phyloP scores from a whole-genome alignment of 2,888 invertebrate species.

The Sisyra terminalis region DNA sequence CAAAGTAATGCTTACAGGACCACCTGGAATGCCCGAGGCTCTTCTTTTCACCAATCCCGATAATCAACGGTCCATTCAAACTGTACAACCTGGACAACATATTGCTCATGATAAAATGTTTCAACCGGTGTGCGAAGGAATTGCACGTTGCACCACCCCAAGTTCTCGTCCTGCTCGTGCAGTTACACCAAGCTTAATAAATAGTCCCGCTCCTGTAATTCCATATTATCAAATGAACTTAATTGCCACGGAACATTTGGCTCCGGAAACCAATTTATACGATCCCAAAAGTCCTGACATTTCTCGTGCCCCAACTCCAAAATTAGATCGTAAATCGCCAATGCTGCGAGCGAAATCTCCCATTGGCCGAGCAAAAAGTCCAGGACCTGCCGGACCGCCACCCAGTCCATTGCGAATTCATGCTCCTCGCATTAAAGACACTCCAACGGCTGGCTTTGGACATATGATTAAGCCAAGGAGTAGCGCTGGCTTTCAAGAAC shows the following conservation, averaged over 20 bases:
- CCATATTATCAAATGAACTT: constrained; percentile 67
- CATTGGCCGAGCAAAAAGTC: constrained; percentile 12
- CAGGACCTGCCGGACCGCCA: constrained; percentile 42
- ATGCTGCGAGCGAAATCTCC: constrained; percentile 20
- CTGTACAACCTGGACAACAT: constrained; percentile 18
- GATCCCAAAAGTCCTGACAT: constrained; percentile 40
- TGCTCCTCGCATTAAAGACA: constrained; percentile 37
- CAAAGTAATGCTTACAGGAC: no score
- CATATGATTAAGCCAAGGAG: no score
- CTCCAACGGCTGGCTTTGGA: not conserved
- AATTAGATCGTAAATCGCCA: constrained; percentile 18
- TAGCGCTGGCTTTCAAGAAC: constrained; percentile 16
- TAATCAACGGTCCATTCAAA: constrained; percentile 17
- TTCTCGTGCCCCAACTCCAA: constrained; percentile 49
- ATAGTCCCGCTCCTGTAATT: constrained; percentile 57
- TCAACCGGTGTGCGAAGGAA: constrained; percentile 43
- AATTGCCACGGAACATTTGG: constrained; percentile 45
- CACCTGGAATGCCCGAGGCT: no score
- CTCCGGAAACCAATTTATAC: constrained; percentile 39
- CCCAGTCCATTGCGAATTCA: constrained; percentile 47
- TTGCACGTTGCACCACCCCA: constrained; percentile 20
- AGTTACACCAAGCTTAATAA: constrained; percentile 52
- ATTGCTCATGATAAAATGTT: constrained; percentile 37
- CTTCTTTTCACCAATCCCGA: constrained; percentile 6
- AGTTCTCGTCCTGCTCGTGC: constrained; percentile 40